A percentile compares a stretch with the other conserved stretches of the same genome.
Evolutionary conservation across 2,797 vertebrate genomes (phyloP).

Genomic region (Phataginus tricuspis): DNA sequence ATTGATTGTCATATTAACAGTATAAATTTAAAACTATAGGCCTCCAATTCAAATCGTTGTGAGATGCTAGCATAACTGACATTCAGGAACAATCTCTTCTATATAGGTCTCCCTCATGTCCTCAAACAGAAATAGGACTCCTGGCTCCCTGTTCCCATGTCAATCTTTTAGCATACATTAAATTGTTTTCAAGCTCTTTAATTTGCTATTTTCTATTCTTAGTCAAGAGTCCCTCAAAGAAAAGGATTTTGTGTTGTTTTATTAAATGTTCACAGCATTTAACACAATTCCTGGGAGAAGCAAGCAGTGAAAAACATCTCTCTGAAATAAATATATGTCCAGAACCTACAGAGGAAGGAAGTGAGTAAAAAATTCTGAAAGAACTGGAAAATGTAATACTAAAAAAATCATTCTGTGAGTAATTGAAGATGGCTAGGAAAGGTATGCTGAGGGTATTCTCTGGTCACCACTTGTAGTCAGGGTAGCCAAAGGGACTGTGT

Average conservation of each 20-base stretch:
- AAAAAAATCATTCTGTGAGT: neutral
- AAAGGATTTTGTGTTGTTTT: neutral
- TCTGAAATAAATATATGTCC: neutral
- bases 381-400: neutral
- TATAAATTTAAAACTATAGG: no score
- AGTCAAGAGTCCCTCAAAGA: neutral
- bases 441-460: neutral
- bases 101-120: rapidly evolving
- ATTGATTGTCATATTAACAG: neutral
- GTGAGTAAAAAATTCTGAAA: neutral
- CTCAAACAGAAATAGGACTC: neutral
- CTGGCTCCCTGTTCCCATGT: neutral
- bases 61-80: neutral
- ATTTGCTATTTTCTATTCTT: neutral
- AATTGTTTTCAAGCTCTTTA: neutral
- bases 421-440: neutral
- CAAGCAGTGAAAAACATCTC: neutral
- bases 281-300: neutral
- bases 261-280: neutral
- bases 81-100: neutral
- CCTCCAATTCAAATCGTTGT: neutral
- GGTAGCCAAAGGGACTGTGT: neutral
- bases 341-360: rapidly evolving
- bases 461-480: neutral
- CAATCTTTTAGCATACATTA: neutral